These are phyloP conservation scores for Pocillopora grandis DNA, from an alignment of 92 coral and sea anemone species.

Conservation along the genomic window DNA sequence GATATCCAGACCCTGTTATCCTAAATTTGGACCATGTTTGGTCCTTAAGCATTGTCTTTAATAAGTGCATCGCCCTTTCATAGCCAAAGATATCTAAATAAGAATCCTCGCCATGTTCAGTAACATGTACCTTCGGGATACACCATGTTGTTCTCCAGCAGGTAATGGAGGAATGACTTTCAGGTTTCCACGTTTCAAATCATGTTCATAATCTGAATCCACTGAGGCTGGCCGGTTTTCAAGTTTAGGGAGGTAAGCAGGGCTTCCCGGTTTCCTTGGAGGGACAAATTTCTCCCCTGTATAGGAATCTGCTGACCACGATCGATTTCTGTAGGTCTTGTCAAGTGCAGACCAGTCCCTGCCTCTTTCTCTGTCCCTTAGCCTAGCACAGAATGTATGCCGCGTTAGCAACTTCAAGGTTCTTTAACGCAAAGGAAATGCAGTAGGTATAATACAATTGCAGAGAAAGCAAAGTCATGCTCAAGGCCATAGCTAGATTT, in stretches of 20 bases:
- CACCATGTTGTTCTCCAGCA: constrained; percentile 11
- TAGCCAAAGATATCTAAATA: no score
- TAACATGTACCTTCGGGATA: constrained; percentile 33
- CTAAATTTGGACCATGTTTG: no score
- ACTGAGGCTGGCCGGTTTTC: constrained; percentile 62
- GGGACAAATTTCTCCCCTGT: constrained; percentile 24
- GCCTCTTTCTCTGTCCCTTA: constrained; percentile 41
- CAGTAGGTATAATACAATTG: no score
- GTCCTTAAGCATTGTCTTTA: no score
- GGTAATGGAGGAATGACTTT: constrained; percentile 61
- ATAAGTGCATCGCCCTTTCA: no score
- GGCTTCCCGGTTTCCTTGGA: constrained; percentile 41
- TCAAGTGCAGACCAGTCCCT: constrained; percentile 44
- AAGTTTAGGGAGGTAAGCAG: constrained; percentile 55
- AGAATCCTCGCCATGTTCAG: neutral
- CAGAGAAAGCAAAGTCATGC: no score
- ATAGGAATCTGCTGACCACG: constrained; percentile 75
- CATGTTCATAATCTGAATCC: constrained; percentile 31
- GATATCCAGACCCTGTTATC: no score
- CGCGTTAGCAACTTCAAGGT: neutral
- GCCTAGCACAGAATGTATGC: constrained; percentile 21
- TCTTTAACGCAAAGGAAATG: no score
- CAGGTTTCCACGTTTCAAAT: constrained; percentile 45
- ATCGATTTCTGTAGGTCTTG: constrained; percentile 29
- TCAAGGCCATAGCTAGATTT: no score